These are phyloP conservation scores for Semaprochilodus insignis DNA, from an alignment of 2,797 vertebrate genomes.

Conservation along the genomic window DNA sequence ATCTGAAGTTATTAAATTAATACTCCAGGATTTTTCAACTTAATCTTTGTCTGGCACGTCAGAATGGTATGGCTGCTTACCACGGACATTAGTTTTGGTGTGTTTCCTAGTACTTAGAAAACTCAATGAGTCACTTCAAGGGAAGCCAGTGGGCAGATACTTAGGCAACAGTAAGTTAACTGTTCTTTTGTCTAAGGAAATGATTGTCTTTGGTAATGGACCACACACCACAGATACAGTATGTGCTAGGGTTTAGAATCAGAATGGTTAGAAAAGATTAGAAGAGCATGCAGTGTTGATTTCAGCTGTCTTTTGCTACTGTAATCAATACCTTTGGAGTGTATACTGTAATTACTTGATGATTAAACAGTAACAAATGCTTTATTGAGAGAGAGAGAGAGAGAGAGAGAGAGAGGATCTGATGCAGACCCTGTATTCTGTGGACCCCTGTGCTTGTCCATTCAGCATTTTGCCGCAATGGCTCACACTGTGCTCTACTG, in stretches of 20 bases:
- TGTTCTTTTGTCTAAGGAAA: neutral
- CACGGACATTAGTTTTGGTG: no score
- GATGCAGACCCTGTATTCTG: neutral
- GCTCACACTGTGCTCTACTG: constrained; percentile 4
- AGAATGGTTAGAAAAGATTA: neutral
- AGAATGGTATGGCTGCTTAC: neutral
- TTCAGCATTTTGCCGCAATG: constrained; percentile 48
- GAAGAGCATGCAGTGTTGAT: neutral
- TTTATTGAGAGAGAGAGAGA: neutral
- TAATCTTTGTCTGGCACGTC: neutral
- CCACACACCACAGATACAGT: neutral
- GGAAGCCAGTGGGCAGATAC: neutral
- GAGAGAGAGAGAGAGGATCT: neutral
- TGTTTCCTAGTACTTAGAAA: no score
- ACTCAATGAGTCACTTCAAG: neutral
- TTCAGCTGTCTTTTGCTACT: neutral
- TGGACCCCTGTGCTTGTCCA: neutral
- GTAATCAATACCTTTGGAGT: constrained; percentile 6
- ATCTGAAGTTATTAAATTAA: constrained; percentile 36
- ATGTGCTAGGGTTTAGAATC: neutral
- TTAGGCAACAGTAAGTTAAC: neutral
- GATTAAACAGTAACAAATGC: neutral
- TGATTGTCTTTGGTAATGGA: neutral
- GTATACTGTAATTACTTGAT: neutral
- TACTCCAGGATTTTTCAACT: neutral